phyloP scores from a whole-genome alignment of 2,797 vertebrate genomes.

The Lutjanus campechanus region DNA sequence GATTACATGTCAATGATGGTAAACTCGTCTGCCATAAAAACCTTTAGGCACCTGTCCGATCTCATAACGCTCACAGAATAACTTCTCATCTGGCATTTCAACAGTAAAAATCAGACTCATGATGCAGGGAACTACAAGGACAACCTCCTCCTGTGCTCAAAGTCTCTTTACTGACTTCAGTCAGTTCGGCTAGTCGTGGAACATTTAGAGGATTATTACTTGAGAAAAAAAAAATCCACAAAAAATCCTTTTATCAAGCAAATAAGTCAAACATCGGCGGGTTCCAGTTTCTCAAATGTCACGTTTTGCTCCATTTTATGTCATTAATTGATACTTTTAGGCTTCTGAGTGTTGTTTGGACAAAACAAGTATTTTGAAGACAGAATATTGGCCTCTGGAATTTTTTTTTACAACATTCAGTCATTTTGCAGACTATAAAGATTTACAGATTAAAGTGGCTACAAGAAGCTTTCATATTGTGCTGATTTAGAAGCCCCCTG shows the following conservation, averaged over 20 bases:
- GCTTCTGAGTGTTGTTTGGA: neutral
- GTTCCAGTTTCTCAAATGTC: neutral
- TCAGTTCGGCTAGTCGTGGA: neutral
- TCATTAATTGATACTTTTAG: neutral
- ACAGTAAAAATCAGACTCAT: neutral
- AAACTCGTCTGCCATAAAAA: conserved; percentile 15
- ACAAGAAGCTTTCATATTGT: no score
- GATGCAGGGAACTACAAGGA: neutral
- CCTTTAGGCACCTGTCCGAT: conserved; percentile 19
- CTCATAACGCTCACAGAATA: neutral
- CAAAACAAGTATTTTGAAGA: neutral
- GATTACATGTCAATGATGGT: neutral
- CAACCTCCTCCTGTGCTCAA: neutral
- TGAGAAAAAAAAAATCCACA: neutral
- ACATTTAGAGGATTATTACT: neutral
- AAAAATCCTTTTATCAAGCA: neutral
- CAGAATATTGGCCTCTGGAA: neutral
- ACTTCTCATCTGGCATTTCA: neutral
- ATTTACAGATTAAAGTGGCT: neutral
- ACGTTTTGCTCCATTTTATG: neutral
- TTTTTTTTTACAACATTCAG: neutral
- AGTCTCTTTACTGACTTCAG: neutral
- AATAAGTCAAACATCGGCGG: neutral
- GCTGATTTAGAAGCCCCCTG: no score
- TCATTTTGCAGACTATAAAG: neutral